Percentiles rank a stretch among this genome's conserved stretches.
These are phyloP conservation scores for Telmatochromis bifrenatus DNA, from an alignment of 2,113 vertebrate species.

Conservation along the genomic window DNA sequence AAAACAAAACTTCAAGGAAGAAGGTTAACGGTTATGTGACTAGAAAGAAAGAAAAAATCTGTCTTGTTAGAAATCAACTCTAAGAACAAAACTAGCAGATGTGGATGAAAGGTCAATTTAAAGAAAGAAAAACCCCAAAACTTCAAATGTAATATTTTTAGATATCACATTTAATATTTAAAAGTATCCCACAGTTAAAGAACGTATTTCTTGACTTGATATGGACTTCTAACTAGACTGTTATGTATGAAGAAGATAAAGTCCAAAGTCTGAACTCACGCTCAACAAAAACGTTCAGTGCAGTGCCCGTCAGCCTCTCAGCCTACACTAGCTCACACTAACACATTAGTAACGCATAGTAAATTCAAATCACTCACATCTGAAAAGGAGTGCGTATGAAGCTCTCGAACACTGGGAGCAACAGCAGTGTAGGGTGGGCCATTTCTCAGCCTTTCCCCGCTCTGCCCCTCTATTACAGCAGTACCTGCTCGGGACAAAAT, in stretches of 20 bases:
- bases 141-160: neutral
- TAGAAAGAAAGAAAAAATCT: neutral
- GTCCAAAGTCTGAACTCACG: neutral
- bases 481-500: neutral
- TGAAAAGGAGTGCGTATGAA: neutral
- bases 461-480: neutral
- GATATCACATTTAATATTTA: conserved; percentile 22
- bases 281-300: neutral
- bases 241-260: neutral
- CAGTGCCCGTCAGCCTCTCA: neutral
- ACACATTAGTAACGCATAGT: neutral
- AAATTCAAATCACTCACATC: neutral
- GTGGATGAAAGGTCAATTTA: neutral
- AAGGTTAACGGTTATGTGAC: neutral
- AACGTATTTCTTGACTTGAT: neutral
- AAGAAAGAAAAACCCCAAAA: neutral
- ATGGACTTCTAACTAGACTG: neutral
- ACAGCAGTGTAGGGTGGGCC: neutral
- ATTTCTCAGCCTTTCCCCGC: conserved; percentile 11
- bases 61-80: neutral
- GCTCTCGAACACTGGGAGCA: neutral
- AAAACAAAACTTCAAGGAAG: neutral
- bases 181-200: neutral
- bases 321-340: neutral
- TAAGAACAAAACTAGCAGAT: neutral